Percentiles rank a stretch among this genome's conserved stretches.
phyloP scores from a whole-genome alignment of 1,140 invertebrate species.

The Physella acuta region DNA sequence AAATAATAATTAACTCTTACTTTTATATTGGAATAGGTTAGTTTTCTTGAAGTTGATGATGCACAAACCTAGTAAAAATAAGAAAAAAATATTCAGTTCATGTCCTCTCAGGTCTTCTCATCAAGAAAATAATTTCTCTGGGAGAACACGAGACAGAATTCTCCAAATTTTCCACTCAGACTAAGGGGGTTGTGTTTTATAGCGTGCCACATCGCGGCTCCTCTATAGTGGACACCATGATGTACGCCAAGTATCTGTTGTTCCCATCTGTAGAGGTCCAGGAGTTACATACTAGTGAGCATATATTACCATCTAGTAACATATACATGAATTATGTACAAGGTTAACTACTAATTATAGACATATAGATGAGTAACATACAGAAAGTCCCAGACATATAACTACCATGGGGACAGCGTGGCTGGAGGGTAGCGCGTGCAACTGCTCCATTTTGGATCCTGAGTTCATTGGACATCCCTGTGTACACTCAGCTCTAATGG shows the following conservation, averaged over 20 bases:
- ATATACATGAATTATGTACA: background rate
- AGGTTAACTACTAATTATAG: background rate
- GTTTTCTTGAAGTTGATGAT: too few species aligned
- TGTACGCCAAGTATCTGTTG: slow-evolving; percentile 63
- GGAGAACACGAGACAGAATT: slow-evolving; percentile 58
- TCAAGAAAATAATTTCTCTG: slow-evolving; percentile 74
- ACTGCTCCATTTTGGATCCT: background rate
- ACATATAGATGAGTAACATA: background rate
- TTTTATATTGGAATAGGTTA: too few species aligned
- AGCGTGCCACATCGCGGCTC: slow-evolving; percentile 79
- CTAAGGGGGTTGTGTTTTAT: slow-evolving; percentile 75
- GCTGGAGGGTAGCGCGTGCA: background rate
- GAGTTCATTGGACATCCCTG: too few species aligned
- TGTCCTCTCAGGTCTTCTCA: slow-evolving; percentile 67
- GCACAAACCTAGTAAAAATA: too few species aligned
- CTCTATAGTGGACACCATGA: slow-evolving; percentile 68
- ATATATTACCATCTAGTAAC: background rate
- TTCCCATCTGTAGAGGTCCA: slow-evolving; percentile 80
- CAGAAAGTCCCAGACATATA: background rate
- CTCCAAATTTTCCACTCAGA: slow-evolving; percentile 66
- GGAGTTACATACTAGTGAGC: slow-evolving; percentile 72
- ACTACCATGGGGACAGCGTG: too few species aligned
- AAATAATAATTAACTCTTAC: too few species aligned
- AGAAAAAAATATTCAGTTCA: too few species aligned
- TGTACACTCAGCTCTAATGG: too few species aligned